Percentiles rank a stretch among this genome's conserved stretches.
Conservation (phyloP, 2,797 vertebrate genomes). For the Sebastiscus tertius region DNA sequence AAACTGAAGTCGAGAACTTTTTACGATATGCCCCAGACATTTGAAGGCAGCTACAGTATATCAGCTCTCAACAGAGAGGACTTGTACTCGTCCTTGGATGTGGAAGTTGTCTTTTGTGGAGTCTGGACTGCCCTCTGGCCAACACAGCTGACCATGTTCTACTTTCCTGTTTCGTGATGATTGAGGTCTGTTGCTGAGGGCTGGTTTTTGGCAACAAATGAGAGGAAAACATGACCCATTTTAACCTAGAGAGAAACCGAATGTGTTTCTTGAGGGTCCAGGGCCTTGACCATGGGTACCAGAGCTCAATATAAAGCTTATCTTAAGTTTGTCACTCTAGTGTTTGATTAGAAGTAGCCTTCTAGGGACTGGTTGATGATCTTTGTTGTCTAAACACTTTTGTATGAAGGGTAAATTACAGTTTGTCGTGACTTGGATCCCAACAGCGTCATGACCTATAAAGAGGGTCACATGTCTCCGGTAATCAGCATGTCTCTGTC, state of each 20-base stretch:
- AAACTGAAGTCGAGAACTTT: neutral
- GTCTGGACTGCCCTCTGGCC: neutral
- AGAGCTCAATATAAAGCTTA: neutral
- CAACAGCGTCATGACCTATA: neutral
- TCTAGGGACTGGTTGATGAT: neutral
- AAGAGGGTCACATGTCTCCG: neutral
- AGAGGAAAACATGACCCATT: neutral
- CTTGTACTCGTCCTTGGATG: neutral
- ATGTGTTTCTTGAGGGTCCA: neutral
- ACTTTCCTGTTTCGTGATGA: slow-evolving; percentile 16
- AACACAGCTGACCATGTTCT: neutral
- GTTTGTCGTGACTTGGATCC: neutral
- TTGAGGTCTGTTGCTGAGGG: neutral
- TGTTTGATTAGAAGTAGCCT: neutral
- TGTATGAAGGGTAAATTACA: neutral
- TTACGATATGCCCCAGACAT: neutral
- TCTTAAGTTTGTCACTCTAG: neutral
- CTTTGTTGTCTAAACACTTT: neutral
- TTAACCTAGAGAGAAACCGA: neutral
- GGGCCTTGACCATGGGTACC: neutral
- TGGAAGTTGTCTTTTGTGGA: neutral
- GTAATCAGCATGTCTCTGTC: neutral
- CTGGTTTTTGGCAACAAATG: slow-evolving; percentile 11
- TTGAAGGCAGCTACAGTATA: neutral
- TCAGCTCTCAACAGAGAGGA: neutral